phyloP scores from a whole-genome alignment of 1,140 invertebrate genomes.

The Stegodyphus mimosarum region DNA sequence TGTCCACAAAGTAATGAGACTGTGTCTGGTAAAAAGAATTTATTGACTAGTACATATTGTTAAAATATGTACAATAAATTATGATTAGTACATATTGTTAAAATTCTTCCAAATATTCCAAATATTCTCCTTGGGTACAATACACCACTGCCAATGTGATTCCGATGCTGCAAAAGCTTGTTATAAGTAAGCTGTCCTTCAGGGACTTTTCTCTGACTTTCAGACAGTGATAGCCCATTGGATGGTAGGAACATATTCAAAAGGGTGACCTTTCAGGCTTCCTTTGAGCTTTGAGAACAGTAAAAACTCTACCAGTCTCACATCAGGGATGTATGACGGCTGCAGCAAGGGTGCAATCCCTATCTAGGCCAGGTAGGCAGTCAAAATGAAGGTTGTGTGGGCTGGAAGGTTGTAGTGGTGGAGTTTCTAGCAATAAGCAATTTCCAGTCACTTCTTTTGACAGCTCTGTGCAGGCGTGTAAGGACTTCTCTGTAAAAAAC shows the following conservation, averaged over 20 bases:
- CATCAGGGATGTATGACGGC: not conserved
- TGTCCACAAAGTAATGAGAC: not conserved
- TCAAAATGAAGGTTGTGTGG: not conserved
- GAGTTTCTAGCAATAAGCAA: not conserved
- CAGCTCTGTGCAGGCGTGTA: not conserved
- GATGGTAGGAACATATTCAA: not conserved
- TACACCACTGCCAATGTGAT: not conserved
- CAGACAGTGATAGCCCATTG: not conserved
- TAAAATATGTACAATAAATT: too few relatives aligned
- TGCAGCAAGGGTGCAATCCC: not conserved
- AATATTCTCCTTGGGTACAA: not conserved
- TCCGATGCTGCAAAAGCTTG: not conserved
- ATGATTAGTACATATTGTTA: not conserved
- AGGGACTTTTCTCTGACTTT: not conserved
- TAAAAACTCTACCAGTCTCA: not conserved
- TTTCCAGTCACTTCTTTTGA: not conserved
- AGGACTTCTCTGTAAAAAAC: not conserved
- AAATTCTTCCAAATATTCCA: not conserved
- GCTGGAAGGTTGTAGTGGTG: not conserved
- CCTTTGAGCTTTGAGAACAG: not conserved
- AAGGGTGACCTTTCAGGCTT: not conserved
- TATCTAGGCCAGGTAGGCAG: not conserved
- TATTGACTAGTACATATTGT: not conserved
- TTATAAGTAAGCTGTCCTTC: not conserved
- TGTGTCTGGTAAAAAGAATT: not conserved